phyloP scores from a whole-genome alignment of 1,140 invertebrate species.

The Brachionus manjavacas region DNA sequence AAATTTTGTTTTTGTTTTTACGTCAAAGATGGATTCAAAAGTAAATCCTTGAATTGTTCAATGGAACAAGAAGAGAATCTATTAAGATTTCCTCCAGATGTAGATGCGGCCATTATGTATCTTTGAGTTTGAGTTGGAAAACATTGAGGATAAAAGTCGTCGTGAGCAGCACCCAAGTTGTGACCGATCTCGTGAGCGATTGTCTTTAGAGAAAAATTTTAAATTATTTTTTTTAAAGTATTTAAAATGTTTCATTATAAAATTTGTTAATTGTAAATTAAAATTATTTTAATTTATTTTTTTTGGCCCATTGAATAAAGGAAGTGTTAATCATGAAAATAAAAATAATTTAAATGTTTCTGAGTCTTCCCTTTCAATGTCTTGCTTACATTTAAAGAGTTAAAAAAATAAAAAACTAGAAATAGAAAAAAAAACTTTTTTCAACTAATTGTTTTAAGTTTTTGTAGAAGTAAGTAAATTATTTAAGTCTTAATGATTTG shows the following conservation, averaged over 20 bases:
- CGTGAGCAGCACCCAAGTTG: background rate
- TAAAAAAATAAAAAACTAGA: no score
- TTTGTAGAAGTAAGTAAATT: no score
- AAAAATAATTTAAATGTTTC: no score
- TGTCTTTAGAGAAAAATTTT: background rate
- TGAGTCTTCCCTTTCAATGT: no score
- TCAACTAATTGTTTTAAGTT: no score
- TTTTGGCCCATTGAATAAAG: no score
- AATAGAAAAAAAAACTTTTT: no score
- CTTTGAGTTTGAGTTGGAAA: background rate
- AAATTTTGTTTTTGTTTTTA: background rate
- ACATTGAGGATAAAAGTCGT: background rate
- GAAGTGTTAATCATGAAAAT: no score
- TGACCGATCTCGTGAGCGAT: constrained; percentile 37
- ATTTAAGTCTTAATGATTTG: no score
- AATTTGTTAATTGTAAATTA: no score
- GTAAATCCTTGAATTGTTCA: background rate
- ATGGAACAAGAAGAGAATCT: constrained; percentile 37
- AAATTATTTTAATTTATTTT: background rate
- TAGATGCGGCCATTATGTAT: constrained; percentile 12
- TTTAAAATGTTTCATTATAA: no score
- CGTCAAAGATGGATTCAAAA: background rate
- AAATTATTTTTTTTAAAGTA: background rate
- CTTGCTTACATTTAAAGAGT: no score
- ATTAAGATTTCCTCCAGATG: background rate